Conservation (phyloP, 2,888 invertebrate genomes). For the Pyrrhia umbra region DNA sequence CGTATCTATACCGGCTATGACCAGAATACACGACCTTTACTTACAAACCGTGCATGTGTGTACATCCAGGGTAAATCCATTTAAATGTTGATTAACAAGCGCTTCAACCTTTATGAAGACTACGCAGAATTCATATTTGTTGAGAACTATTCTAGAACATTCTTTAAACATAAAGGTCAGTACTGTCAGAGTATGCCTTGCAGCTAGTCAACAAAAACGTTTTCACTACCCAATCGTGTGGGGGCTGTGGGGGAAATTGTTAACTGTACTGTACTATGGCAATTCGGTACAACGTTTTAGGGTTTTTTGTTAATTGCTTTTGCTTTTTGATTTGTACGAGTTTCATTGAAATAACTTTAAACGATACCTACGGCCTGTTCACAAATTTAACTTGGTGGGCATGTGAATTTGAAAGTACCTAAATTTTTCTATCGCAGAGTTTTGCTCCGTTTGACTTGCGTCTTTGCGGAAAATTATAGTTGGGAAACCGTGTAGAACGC, state of each 20-base stretch:
- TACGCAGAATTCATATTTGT: conserved; percentile 19
- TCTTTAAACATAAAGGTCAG: not conserved
- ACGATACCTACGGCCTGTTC: too few relatives aligned
- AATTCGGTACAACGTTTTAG: not conserved
- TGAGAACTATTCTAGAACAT: conserved; percentile 7
- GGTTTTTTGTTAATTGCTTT: not conserved
- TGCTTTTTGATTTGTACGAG: not conserved
- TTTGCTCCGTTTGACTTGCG: not conserved
- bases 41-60: conserved; percentile 48
- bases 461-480: not conserved
- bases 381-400: not conserved
- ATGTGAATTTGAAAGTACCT: not conserved
- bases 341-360: not conserved
- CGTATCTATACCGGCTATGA: conserved; percentile 66
- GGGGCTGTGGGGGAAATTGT: not conserved
- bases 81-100: conserved; percentile 45
- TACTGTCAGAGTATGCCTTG: not conserved
- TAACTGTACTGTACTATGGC: not conserved
- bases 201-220: not conserved
- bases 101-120: conserved; percentile 37
- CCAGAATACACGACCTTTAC: conserved; percentile 61
- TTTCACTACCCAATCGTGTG: not conserved
- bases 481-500: not conserved
- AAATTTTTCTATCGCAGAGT: not conserved
- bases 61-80: conserved; percentile 26